phyloP scores from a whole-genome alignment of 2,797 vertebrate species.

The Limnodromus scolopaceus region DNA sequence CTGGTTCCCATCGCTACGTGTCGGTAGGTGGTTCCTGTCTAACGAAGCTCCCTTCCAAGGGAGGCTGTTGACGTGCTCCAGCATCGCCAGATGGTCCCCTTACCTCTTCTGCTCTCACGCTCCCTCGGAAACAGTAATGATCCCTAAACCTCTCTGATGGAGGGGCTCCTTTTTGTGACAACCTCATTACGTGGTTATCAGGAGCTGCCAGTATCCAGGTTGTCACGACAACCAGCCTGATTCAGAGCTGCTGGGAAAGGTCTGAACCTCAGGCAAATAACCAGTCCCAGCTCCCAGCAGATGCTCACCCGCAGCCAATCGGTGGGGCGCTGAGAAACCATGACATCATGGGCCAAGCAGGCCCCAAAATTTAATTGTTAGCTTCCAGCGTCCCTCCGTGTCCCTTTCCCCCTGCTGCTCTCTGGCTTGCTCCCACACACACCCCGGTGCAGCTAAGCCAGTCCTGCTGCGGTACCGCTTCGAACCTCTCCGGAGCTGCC shows the following conservation, averaged over 20 bases:
- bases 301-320: conserved; percentile 89
- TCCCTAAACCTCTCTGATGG: conserved; percentile 46
- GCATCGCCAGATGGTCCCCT: conserved; percentile 4
- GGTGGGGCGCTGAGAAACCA: conserved; percentile 79
- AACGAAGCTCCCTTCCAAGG: conserved; percentile 23
- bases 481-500: neutral
- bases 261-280: conserved; percentile 88
- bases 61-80: neutral
- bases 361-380: conserved; percentile 77
- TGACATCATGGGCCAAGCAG: conserved; percentile 93
- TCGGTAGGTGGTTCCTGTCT: conserved; percentile 38
- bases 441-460: neutral
- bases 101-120: neutral
- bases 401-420: neutral
- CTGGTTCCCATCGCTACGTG: conserved; percentile 22
- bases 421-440: neutral
- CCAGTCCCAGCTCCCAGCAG: conserved; percentile 87
- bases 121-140: conserved; percentile 47
- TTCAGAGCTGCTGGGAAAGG: conserved; percentile 85
- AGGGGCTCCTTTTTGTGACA: conserved; percentile 76
- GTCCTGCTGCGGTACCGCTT: neutral
- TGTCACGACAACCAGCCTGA: conserved; percentile 93
- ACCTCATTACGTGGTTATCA: conserved; percentile 82
- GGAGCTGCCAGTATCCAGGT: conserved; percentile 80
- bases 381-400: conserved; percentile 74